Evolutionary conservation across 2,888 invertebrate genomes (phyloP), one percentile per base, ranked within the genome.

Genomic region (Ochropleura leucogaster): DNA sequence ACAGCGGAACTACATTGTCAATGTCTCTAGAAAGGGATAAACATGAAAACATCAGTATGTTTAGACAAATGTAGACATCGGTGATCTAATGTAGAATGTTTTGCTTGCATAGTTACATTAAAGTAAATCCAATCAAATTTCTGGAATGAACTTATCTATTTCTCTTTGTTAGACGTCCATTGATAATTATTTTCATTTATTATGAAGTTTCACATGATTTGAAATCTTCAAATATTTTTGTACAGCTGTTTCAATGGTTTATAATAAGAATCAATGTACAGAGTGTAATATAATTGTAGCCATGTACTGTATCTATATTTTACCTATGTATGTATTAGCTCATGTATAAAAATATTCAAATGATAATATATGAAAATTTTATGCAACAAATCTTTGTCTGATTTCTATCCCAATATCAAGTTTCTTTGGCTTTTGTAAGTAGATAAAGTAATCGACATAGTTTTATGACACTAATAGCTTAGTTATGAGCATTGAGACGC

Each of bases 261-360:
- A 57, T 51, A 44, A 63, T 77, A 79, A 80, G 73, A 81, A 72
- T 84, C 72, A 85, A 69, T 90, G 85, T 90, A 89, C 82, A 88
- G 82, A 80, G 18, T 77, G 72, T 64, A 74, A 77, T 80, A 80
- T 84, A 85, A 79, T 80, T 85, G 84, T 83, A 84, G 74, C 62
- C 72, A 81, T 79, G 69, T 82, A 75, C 66, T 74, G 44, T 81
- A 80, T 80, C 78, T 83, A 83, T 86, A 81, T 83, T 75, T 64
- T 77, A 82, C 62, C 60, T 76, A 42, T 74, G 74, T 86, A 79
- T 84, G 30, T 81, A 77, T 53, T 83, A 81, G 75, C 68, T 14
- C 62, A 66, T 82, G 80, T 76, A 84, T 82, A 72, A 72, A 82
- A 51, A 75, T 63, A 72, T 77, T 79, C 65, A 79, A 83, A 80